Percentiles rank a stretch among this genome's conserved stretches.
Evolutionary conservation across 2,797 vertebrate species (phyloP).

Genomic region (Macroramphosus scolopax): DNA sequence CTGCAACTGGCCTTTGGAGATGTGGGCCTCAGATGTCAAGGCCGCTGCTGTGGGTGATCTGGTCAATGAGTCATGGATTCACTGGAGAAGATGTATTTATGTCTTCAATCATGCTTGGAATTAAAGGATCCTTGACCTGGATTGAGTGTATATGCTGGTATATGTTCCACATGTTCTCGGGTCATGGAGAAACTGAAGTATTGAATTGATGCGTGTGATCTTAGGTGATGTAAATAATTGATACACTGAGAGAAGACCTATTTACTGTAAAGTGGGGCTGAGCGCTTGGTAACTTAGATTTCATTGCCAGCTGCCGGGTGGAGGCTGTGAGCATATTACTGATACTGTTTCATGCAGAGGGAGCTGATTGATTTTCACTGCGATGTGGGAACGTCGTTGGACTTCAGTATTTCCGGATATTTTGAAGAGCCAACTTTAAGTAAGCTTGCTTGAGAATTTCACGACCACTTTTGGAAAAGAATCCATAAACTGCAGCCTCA

Average conservation of each 20-base stretch:
- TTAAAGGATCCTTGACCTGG: slow-evolving; percentile 23
- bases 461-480: too few species aligned
- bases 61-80: slow-evolving; percentile 35
- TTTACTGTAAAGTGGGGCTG: slow-evolving; percentile 48
- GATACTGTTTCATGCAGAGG: slow-evolving; percentile 4
- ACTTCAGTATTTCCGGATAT: slow-evolving; percentile 3
- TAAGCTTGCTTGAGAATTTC: too few species aligned
- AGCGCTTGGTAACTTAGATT: slow-evolving; percentile 37
- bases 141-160: too few species aligned
- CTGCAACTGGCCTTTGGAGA: slow-evolving; percentile 21
- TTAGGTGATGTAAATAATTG: slow-evolving; percentile 58
- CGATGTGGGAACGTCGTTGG: neutral
- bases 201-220: slow-evolving; percentile 40
- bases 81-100: slow-evolving; percentile 11
- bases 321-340: slow-evolving; percentile 27
- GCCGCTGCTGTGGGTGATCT: slow-evolving; percentile 19
- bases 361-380: slow-evolving; percentile 18
- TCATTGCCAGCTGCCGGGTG: slow-evolving; percentile 7
- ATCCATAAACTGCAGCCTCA: too few species aligned
- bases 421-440: slow-evolving; percentile 12
- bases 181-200: too few species aligned
- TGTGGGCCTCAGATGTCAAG: slow-evolving; percentile 29
- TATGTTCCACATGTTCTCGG: slow-evolving; percentile 13
- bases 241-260: slow-evolving; percentile 37
- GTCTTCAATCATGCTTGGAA: slow-evolving; percentile 16